These are phyloP conservation scores for Epinephelus moara DNA, from an alignment of 2,113 vertebrate genomes.

Conservation along the genomic window DNA sequence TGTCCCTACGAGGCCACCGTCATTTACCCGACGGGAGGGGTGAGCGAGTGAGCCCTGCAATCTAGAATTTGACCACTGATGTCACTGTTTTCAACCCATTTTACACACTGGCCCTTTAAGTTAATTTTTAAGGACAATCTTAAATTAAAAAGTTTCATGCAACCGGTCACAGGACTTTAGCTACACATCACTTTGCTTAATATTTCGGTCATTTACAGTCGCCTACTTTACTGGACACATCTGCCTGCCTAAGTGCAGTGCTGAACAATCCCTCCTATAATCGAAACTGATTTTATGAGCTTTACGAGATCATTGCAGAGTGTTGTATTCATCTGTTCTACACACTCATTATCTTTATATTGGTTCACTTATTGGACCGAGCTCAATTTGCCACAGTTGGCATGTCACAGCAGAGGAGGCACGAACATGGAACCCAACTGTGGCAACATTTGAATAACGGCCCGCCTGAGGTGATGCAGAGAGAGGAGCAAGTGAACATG, in stretches of 20 bases:
- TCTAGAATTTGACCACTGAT: too few relatives aligned
- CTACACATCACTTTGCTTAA: background rate
- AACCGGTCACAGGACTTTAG: background rate
- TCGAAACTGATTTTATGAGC: background rate
- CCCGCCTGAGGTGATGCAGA: constrained; percentile 3
- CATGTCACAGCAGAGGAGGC: background rate
- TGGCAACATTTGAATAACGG: constrained; percentile 31
- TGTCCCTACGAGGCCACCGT: too few relatives aligned
- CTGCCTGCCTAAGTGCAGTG: background rate
- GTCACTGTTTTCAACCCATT: too few relatives aligned
- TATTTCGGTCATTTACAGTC: background rate
- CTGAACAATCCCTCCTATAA: constrained; percentile 1
- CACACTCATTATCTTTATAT: constrained; percentile 12
- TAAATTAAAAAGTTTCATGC: too few relatives aligned
- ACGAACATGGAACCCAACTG: background rate
- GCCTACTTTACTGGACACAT: background rate
- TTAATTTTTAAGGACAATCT: too few relatives aligned
- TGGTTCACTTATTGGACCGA: constrained; percentile 2
- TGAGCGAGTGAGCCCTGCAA: too few relatives aligned
- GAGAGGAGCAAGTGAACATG: background rate
- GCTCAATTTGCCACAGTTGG: background rate
- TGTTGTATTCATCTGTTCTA: background rate
- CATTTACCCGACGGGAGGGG: too few relatives aligned
- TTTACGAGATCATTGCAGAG: background rate
- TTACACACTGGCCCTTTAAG: too few relatives aligned